Evolutionary conservation across 2,888 invertebrate species (phyloP).

Genomic region (Agapostemon virescens): DNA sequence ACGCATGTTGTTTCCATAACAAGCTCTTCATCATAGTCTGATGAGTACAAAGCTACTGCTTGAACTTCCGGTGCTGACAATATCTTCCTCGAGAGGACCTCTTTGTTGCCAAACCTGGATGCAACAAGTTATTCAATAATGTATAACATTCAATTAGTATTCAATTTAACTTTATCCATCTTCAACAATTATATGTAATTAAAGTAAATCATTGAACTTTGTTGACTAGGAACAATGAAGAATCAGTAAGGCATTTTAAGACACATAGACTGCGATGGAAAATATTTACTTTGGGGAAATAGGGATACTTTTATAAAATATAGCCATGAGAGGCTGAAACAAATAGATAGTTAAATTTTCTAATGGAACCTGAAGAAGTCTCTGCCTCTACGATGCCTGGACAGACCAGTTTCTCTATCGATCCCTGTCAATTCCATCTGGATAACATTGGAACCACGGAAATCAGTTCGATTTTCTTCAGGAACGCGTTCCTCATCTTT

Average conservation of each 20-base stretch:
- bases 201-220: too few species aligned
- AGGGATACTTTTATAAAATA: too few species aligned
- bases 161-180: not conserved
- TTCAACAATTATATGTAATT: not conserved
- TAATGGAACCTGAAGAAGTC: constrained; percentile 68
- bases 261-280: too few species aligned
- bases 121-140: not conserved
- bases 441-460: constrained; percentile 50
- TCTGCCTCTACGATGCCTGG: constrained; percentile 61
- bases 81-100: constrained; percentile 52
- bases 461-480: constrained; percentile 46
- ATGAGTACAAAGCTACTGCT: constrained; percentile 7
- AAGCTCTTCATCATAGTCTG: constrained; percentile 30
- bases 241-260: too few species aligned
- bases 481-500: constrained; percentile 33
- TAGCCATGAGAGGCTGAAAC: too few species aligned
- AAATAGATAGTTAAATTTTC: not conserved
- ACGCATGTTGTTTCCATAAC: constrained; percentile 81
- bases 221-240: too few species aligned
- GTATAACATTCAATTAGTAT: too few species aligned
- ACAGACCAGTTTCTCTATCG: constrained; percentile 44
- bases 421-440: constrained; percentile 62
- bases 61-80: constrained; percentile 47
- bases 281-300: too few species aligned
- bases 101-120: constrained; percentile 19